Conservation (phyloP, 2,888 invertebrate genomes). For the Cheilosia scutellata region DNA sequence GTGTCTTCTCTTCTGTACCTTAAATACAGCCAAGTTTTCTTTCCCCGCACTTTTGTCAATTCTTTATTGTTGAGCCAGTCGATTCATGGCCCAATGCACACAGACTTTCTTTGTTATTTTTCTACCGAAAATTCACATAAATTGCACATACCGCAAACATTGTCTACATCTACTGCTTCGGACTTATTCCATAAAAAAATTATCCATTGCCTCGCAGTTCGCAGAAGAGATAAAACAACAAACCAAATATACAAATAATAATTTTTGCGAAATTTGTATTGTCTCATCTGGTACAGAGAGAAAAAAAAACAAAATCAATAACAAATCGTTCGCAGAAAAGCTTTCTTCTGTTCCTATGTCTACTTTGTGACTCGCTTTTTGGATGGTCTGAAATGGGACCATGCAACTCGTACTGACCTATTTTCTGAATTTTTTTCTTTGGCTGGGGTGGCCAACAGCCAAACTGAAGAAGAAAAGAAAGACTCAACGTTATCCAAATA, state of each 20-base stretch:
- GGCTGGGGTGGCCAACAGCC: neutral
- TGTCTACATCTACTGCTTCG: neutral
- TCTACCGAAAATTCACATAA: slow-evolving; percentile 30
- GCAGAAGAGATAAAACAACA: slow-evolving; percentile 12
- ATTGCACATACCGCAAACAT: slow-evolving; percentile 26
- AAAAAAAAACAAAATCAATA: slow-evolving; percentile 4
- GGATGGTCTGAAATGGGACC: neutral
- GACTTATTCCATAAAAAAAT: neutral
- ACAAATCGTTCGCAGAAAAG: slow-evolving; percentile 31
- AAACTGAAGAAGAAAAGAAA: neutral
- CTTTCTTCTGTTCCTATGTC: neutral
- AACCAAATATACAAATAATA: slow-evolving; percentile 43
- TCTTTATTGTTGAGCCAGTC: too few species aligned
- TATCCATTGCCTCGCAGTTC: slow-evolving; percentile 1
- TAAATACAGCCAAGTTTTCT: too few species aligned
- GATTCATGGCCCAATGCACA: slow-evolving; percentile 5
- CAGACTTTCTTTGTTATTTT: slow-evolving; percentile 58
- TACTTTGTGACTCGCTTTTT: neutral
- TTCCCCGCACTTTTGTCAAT: too few species aligned
- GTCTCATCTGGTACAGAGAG: too few species aligned
- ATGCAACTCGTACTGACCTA: slow-evolving; percentile 69
- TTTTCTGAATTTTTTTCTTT: slow-evolving; percentile 25
- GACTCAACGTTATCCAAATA: too few species aligned
- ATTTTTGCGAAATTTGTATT: slow-evolving; percentile 58
- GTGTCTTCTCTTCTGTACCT: too few species aligned